phyloP scores from a whole-genome alignment of 2,797 vertebrate species.

The Myotis daubentonii region DNA sequence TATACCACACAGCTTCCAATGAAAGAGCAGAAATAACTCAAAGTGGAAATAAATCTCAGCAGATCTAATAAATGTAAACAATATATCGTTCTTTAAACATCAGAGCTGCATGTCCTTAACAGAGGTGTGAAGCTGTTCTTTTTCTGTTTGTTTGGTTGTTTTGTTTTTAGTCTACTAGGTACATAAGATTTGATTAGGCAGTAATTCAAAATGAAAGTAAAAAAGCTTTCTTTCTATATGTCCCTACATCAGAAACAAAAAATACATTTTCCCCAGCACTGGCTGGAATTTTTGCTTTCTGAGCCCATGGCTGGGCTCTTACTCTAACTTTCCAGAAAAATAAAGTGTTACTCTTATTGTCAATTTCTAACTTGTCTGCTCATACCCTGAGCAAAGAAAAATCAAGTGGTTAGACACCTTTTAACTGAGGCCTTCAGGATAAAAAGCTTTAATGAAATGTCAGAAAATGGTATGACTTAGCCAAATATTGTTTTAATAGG shows the following conservation, averaged over 20 bases:
- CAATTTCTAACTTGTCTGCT: conserved; percentile 20
- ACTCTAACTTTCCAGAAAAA: not conserved
- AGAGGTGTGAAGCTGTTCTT: not conserved
- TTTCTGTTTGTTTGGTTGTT: not conserved
- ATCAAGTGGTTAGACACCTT: not conserved
- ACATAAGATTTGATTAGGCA: not conserved
- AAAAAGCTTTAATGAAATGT: not conserved
- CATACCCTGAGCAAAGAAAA: not conserved
- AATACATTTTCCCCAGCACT: not conserved
- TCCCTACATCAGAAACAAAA: not conserved
- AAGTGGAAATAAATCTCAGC: not conserved
- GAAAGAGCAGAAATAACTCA: not conserved
- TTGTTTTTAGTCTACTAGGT: not conserved
- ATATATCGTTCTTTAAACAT: not conserved
- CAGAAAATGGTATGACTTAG: conserved; percentile 28
- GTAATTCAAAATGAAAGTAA: not conserved
- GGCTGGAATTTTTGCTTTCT: conserved; percentile 17
- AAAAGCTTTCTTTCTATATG: not conserved
- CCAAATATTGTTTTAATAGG: not conserved
- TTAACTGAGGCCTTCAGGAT: not conserved
- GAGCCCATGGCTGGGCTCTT: not conserved
- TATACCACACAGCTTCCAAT: not conserved
- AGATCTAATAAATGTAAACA: not conserved
- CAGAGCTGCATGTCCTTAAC: not conserved
- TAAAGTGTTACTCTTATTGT: not conserved